Evolutionary conservation across 2,113 vertebrate genomes (phyloP).

Genomic region (Eubucco bourcierii): DNA sequence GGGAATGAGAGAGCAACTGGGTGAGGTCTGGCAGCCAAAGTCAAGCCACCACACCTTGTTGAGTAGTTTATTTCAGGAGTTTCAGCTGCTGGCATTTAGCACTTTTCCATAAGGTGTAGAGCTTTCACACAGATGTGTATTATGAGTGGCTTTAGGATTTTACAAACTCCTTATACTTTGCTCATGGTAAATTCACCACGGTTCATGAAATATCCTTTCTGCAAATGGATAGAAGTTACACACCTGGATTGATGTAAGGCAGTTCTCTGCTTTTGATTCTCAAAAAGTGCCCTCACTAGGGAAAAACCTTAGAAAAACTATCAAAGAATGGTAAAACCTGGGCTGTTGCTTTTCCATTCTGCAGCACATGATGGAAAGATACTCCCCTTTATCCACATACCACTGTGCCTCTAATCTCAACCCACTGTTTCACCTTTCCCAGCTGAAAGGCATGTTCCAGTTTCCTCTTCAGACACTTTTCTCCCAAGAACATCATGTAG

Average conservation of each 20-base stretch:
- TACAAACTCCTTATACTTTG: not conserved
- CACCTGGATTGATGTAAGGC: not conserved
- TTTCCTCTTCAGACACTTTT: not conserved
- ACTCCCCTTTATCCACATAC: not conserved
- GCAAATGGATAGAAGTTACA: not conserved
- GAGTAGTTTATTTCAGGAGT: not conserved
- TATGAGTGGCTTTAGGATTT: not conserved
- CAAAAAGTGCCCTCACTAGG: not conserved
- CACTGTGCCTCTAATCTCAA: not conserved
- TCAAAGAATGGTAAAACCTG: not conserved
- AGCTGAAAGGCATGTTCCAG: not conserved
- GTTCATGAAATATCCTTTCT: not conserved
- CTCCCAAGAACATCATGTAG: not conserved
- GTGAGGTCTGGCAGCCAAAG: not conserved
- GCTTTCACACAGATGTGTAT: not conserved
- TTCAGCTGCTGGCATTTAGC: not conserved
- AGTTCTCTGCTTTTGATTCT: not conserved
- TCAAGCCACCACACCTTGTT: not conserved
- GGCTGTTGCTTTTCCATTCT: not conserved
- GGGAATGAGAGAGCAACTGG: not conserved
- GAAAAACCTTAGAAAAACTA: not conserved
- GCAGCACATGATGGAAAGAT: not conserved
- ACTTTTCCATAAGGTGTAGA: not conserved
- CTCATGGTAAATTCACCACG: not conserved
- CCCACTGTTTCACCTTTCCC: not conserved